phyloP scores from a whole-genome alignment of 92 coral and sea anemone genomes.

The Metridium senile region DNA sequence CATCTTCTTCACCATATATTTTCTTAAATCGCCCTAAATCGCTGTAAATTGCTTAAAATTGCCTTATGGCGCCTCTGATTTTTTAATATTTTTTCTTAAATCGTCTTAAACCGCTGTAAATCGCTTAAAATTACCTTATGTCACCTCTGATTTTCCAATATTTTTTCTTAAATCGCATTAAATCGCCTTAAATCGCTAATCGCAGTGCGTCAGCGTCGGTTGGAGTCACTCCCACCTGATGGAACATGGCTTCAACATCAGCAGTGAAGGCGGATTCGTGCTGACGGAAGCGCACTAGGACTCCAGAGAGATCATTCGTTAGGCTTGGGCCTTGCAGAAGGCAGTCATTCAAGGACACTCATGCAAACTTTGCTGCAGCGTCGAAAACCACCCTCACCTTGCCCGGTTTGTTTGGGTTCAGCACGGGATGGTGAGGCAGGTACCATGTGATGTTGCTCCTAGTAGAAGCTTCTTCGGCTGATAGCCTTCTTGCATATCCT shows the following conservation, averaged over 20 bases:
- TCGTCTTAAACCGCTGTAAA: no score
- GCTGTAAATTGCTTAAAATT: no score
- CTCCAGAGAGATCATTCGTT: slow-evolving; percentile 57
- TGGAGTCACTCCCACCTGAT: slow-evolving; percentile 46
- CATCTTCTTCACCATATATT: no score
- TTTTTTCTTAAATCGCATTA: no score
- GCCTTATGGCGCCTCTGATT: no score
- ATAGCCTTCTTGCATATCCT: slow-evolving; percentile 16
- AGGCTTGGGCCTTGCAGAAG: slow-evolving; percentile 68
- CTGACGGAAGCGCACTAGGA: slow-evolving; percentile 63
- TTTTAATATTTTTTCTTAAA: no score
- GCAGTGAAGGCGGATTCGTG: slow-evolving; percentile 52
- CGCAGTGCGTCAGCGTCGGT: slow-evolving; percentile 54
- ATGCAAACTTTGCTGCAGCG: slow-evolving; percentile 59
- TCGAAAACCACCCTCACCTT: slow-evolving; percentile 66
- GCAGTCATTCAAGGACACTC: slow-evolving; percentile 49
- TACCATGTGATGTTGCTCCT: slow-evolving; percentile 21
- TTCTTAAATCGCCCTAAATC: no score
- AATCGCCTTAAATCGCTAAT: no score
- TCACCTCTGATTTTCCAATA: no score
- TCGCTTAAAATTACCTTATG: no score
- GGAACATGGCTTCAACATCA: slow-evolving; percentile 64
- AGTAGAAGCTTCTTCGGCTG: slow-evolving; percentile 12
- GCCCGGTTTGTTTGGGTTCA: slow-evolving; percentile 53
- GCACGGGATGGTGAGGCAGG: slow-evolving; percentile 60